Base-by-base conservation (phyloP, 2,797 vertebrate genomes). In the Microhierax caerulescens region DNA sequence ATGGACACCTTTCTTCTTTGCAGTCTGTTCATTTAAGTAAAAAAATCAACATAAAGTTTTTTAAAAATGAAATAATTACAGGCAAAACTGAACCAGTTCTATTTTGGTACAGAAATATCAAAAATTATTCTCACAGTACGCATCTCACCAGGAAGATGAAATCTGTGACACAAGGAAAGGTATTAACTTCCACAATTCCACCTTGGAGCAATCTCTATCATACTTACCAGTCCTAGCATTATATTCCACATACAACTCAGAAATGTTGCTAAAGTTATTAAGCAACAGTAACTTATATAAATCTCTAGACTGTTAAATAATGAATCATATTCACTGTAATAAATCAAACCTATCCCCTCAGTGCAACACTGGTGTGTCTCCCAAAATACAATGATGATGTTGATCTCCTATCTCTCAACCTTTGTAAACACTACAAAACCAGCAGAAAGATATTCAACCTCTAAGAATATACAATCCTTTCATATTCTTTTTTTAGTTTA, bases 331-430 rank as follows among this genome's bases (percentile, higher is more conserved):
- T 93, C 69, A 76, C 34, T 69, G 6, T 6, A 90, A 88, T 32
- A 96, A 92, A 84, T 76, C 60, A 56, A 84, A 50, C 10, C 10
- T 95, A n/a, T 78, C 82, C 77, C 54, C 68, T 89, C 93, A 90
- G 50, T 69, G 19, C 85, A 91, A n/a, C 77, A 45, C 41, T 74
- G n/a, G 34, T 63, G 61, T 7, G 1, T 39, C 63, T 63, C 61
- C 56, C 72, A 39, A 86, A 88, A 18, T 93, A 85, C 61, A 84
- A 10, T 2, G 16, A 10, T 2, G 16, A 4, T 13, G 74, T 61
- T 69, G 32, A 83, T 92, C 41, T 65, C 50, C 30, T 74, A 30
- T 30, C 51, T 92, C 69, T 32, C 43, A 24, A 79, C 90, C 41
- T 80, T 64, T 61, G 32, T 73, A 85, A 96, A 88, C 63, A 87